Evolutionary conservation across 1,140 invertebrate species (phyloP).

Genomic region (Meloidogyne floridensis): DNA sequence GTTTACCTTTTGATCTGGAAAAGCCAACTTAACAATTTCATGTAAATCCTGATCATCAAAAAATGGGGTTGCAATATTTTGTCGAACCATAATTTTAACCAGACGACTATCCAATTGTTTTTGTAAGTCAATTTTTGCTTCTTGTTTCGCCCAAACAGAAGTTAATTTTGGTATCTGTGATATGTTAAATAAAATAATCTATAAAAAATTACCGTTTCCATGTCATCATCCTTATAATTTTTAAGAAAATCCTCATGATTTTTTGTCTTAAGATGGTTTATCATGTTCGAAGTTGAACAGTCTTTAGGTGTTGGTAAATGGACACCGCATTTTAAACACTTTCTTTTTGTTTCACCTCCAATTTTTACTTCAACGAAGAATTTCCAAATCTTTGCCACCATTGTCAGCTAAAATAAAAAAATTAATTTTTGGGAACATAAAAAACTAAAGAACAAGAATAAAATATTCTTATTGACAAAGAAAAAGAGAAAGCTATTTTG

Average conservation of each 20-base stretch:
- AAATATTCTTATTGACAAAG: too few species aligned
- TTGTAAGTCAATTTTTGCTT: not conserved
- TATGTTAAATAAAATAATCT: not conserved
- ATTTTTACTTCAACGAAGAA: conserved; percentile 4
- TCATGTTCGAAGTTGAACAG: conserved; percentile 15
- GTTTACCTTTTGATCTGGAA: conserved; percentile 6
- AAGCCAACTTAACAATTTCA: not conserved
- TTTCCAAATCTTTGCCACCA: conserved; percentile 10
- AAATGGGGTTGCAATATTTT: not conserved
- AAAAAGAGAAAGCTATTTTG: too few species aligned
- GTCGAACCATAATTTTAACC: conserved; percentile 13
- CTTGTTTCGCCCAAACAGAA: not conserved
- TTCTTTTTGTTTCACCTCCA: conserved; percentile 4
- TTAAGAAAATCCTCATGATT: not conserved
- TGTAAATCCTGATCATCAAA: not conserved
- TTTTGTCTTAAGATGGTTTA: conserved; percentile 6
- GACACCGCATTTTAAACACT: conserved; percentile 13
- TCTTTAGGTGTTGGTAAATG: conserved; percentile 14
- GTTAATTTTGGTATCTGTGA: conserved; percentile 1
- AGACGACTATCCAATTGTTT: not conserved
- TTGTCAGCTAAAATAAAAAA: too few species aligned
- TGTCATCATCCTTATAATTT: not conserved
- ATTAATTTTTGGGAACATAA: too few species aligned
- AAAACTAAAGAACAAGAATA: too few species aligned
- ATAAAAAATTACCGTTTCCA: not conserved